These are phyloP conservation scores for Merops nubicus DNA, from an alignment of 2,113 vertebrate species.

Conservation along the genomic window DNA sequence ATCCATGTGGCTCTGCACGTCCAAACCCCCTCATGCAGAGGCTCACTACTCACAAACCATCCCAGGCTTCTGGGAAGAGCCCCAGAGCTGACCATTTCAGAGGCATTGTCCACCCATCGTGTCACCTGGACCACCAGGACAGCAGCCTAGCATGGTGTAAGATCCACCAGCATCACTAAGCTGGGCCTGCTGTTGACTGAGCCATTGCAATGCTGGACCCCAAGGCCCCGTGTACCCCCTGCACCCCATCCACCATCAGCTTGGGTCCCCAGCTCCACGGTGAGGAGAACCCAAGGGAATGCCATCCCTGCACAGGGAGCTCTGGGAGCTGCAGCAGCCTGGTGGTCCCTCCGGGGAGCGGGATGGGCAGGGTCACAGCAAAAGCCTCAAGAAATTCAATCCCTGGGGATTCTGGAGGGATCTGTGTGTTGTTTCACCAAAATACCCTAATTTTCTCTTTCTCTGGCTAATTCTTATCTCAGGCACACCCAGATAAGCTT, in stretches of 20 bases:
- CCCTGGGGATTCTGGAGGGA: background rate
- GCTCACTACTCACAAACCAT: background rate
- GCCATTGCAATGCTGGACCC: background rate
- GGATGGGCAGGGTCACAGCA: background rate
- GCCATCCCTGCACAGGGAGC: background rate
- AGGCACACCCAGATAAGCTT: background rate
- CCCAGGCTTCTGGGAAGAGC: background rate
- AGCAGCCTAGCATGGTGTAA: background rate
- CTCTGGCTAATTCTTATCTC: background rate
- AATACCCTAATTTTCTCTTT: background rate
- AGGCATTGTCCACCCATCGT: background rate
- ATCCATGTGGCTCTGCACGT: background rate
- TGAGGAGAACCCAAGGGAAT: background rate
- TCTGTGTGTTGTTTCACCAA: background rate
- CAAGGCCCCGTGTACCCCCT: background rate
- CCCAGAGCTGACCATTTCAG: background rate
- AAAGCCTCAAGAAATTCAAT: background rate
- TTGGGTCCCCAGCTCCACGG: background rate
- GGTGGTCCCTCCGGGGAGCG: background rate
- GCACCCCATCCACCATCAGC: background rate
- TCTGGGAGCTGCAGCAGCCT: background rate
- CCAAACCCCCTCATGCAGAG: background rate
- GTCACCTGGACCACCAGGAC: background rate
- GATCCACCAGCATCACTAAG: background rate
- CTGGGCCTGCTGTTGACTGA: no score